Conservation (phyloP, 2,797 vertebrate species). For the Rhinogobio ventralis region DNA sequence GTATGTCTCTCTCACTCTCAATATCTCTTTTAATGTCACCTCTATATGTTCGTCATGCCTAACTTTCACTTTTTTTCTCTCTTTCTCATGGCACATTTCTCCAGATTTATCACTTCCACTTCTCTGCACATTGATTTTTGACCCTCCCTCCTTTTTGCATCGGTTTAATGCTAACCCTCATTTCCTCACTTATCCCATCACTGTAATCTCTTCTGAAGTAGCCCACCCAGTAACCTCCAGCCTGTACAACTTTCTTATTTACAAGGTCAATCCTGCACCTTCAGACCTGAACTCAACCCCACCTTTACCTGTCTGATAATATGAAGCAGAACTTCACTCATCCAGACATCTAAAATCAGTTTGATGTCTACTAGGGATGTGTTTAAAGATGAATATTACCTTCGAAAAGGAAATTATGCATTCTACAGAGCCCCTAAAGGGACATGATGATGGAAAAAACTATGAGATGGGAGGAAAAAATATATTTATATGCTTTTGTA, state of each 20-base stretch:
- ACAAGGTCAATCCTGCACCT: background rate
- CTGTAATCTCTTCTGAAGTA: conserved; percentile 1
- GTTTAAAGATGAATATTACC: no score
- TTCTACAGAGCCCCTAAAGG: no score
- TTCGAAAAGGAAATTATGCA: no score
- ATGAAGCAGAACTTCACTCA: conserved; percentile 4
- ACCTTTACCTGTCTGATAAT: conserved; percentile 12
- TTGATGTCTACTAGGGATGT: background rate
- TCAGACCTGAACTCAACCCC: background rate
- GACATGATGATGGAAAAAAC: no score
- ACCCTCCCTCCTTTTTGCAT: background rate
- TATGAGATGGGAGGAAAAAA: no score
- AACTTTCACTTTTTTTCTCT: background rate
- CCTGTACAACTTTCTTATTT: background rate
- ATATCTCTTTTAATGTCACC: background rate
- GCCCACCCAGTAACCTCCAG: background rate
- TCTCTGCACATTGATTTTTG: conserved; percentile 3
- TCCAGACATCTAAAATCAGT: background rate
- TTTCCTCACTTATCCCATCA: conserved; percentile 4
- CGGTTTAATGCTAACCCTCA: background rate
- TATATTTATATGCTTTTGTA: no score
- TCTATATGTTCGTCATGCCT: conserved; percentile 9
- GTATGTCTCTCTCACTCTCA: background rate
- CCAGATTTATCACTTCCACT: background rate
- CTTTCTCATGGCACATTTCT: background rate